A percentile compares a stretch with the other conserved stretches of the same genome.
Evolutionary conservation across 2,113 vertebrate genomes (phyloP).

Genomic region (Etia nguti): DNA sequence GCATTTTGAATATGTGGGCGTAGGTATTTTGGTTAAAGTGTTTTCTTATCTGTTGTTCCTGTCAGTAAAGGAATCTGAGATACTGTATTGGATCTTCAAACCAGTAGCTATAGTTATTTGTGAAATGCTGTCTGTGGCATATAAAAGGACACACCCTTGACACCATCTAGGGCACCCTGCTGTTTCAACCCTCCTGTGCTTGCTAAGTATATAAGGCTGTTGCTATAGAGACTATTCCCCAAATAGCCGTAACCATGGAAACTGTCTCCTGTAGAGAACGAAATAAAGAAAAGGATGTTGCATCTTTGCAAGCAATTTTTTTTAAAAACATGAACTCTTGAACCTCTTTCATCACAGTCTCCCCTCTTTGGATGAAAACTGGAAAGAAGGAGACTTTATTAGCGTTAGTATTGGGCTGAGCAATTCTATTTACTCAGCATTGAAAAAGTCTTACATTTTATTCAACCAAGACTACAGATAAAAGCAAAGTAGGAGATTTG

Average conservation of each 20-base stretch:
- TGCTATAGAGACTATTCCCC: slow-evolving; percentile 55
- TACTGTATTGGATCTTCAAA: background rate
- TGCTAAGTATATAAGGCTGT: slow-evolving; percentile 42
- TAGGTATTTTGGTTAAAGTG: background rate
- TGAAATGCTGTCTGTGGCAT: background rate
- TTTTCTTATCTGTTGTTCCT: background rate
- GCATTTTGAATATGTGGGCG: slow-evolving; percentile 4
- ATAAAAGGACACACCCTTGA: background rate
- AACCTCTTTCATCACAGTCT: slow-evolving; percentile 11
- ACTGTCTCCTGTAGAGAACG: slow-evolving; percentile 27
- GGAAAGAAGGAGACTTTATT: background rate
- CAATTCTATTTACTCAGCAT: background rate
- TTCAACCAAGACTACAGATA: background rate
- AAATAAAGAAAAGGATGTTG: background rate
- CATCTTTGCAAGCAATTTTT: background rate
- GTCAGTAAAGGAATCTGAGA: background rate
- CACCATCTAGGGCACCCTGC: background rate
- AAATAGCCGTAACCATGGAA: slow-evolving; percentile 64
- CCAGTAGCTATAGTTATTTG: background rate
- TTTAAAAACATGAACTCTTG: slow-evolving; percentile 37
- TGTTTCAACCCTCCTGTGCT: slow-evolving; percentile 12
- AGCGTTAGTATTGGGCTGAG: background rate
- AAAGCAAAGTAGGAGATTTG: background rate
- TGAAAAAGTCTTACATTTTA: background rate
- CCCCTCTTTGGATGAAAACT: background rate